Conservation (phyloP, 2,113 vertebrate species). For the Dromas ardeola region DNA sequence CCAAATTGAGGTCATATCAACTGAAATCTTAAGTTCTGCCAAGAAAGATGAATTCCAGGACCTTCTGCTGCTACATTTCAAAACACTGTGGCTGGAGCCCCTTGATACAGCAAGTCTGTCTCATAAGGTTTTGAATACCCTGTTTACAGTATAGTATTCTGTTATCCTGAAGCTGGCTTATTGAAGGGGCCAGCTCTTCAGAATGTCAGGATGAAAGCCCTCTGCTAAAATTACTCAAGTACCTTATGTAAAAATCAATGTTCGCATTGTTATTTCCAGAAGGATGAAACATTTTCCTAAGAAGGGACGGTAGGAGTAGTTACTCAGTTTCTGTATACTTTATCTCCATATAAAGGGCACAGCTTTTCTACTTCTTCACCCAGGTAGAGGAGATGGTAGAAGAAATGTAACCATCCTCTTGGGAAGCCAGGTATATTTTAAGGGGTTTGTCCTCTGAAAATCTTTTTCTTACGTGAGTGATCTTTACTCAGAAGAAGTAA, state of each 20-base stretch:
- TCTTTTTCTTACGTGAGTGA: not conserved
- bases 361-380: not conserved
- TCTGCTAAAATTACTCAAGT: not conserved
- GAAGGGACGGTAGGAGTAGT: not conserved
- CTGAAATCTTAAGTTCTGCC: conserved; percentile 6
- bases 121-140: not conserved
- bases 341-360: not conserved
- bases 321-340: not conserved
- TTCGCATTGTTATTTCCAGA: not conserved
- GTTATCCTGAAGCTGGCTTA: not conserved
- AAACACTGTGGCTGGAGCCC: not conserved
- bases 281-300: not conserved
- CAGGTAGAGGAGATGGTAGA: not conserved
- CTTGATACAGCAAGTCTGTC: not conserved
- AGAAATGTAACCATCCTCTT: not conserved
- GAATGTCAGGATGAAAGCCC: not conserved
- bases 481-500: not conserved
- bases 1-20: conserved; percentile 44
- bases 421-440: not conserved
- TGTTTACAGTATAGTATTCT: not conserved
- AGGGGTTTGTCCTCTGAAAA: not conserved
- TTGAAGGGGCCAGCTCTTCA: not conserved
- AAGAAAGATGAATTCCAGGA: conserved; percentile 20
- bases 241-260: not conserved
- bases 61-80: not conserved